Evolutionary conservation across 2,888 invertebrate genomes (phyloP).

Genomic region (Mythimna ferrago): DNA sequence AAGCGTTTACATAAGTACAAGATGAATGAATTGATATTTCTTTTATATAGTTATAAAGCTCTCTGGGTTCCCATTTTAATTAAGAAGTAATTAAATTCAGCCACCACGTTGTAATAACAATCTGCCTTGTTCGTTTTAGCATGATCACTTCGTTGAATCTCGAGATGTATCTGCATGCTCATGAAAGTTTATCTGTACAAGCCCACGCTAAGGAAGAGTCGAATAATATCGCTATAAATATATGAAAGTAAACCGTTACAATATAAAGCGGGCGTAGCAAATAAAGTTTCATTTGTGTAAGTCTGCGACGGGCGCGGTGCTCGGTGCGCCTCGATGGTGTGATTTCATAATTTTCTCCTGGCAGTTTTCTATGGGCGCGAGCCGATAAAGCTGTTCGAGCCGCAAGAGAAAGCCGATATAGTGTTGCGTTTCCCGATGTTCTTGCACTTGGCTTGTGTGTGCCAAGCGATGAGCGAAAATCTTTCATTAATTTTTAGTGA

Average conservation of each 20-base stretch:
- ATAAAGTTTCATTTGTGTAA: conserved; percentile 66
- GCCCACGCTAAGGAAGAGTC: conserved; percentile 62
- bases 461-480: conserved; percentile 68
- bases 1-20: conserved; percentile 24
- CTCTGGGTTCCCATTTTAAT: conserved; percentile 43
- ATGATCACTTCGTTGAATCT: conserved; percentile 58
- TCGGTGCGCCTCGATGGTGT: conserved; percentile 65
- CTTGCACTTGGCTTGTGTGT: conserved; percentile 72
- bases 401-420: conserved; percentile 85
- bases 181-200: conserved; percentile 61
- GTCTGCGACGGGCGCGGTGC: conserved; percentile 57
- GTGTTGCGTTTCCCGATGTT: conserved; percentile 84
- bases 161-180: conserved; percentile 55
- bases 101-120: conserved; percentile 42
- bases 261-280: conserved; percentile 61
- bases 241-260: conserved; percentile 64
- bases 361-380: conserved; percentile 81
- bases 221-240: conserved; percentile 64
- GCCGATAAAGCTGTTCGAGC: conserved; percentile 79
- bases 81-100: conserved; percentile 50
- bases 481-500: neutral
- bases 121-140: conserved; percentile 52
- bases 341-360: conserved; percentile 85
- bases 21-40: conserved; percentile 19
- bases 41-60: conserved; percentile 10